Percentiles rank a stretch among this genome's conserved stretches.
Evolutionary conservation across 1,140 invertebrate genomes (phyloP).

Genomic region (Stenopsyche tienmushanensis): DNA sequence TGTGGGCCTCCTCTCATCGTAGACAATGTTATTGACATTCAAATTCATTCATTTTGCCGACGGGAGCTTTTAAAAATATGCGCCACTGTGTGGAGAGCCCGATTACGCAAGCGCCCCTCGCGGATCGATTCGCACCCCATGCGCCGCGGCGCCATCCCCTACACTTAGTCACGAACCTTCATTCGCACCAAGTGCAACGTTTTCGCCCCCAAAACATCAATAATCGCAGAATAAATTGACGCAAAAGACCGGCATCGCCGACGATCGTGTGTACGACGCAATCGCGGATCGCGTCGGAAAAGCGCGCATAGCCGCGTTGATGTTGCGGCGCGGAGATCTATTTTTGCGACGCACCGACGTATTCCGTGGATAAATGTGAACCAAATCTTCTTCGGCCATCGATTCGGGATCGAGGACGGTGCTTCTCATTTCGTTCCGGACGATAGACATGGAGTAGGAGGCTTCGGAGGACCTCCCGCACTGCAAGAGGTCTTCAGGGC

Average conservation of each 20-base stretch:
- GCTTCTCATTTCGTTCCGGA: background rate
- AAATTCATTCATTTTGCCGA: too few relatives aligned
- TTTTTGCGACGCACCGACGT: background rate
- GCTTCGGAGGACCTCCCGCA: background rate
- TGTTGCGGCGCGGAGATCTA: background rate
- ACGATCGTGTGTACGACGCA: background rate
- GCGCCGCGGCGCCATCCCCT: conserved; percentile 23
- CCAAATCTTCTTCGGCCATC: background rate
- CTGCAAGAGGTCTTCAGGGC: background rate
- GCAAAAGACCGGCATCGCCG: background rate
- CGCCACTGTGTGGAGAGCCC: too few relatives aligned
- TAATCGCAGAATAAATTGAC: background rate
- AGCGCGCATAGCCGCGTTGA: background rate
- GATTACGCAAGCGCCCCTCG: background rate
- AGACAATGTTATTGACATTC: too few relatives aligned
- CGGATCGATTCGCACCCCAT: conserved; percentile 11
- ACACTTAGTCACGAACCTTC: conserved; percentile 18
- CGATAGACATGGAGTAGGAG: conserved; percentile 15
- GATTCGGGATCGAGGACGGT: background rate
- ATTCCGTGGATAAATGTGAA: background rate
- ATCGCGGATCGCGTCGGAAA: background rate
- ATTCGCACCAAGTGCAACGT: background rate
- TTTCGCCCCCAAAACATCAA: background rate
- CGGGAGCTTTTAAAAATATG: too few relatives aligned
- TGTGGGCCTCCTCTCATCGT: too few relatives aligned